A percentile compares a stretch with the other conserved stretches of the same genome.
Conservation (phyloP, 1,140 invertebrate genomes). For the Nephila pilipes region DNA sequence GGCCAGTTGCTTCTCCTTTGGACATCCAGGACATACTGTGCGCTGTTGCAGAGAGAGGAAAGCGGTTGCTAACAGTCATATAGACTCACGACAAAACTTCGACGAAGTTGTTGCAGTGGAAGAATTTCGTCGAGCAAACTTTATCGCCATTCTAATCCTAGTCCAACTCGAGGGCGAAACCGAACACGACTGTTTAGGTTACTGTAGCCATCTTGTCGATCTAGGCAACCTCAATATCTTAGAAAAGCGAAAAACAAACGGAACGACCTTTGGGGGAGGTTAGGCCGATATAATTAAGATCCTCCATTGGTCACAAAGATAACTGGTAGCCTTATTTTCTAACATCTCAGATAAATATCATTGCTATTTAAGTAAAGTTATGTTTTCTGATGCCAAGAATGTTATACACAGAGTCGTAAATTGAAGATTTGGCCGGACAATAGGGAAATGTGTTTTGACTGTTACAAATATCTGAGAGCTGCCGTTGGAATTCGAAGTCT, state of each 20-base stretch:
- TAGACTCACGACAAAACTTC: neutral
- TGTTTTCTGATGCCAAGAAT: neutral
- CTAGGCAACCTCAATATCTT: neutral
- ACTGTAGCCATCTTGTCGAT: neutral
- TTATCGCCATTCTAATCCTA: neutral
- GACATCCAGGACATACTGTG: neutral
- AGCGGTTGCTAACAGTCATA: neutral
- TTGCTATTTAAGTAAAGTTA: neutral
- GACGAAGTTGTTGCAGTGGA: neutral
- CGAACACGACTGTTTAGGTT: neutral
- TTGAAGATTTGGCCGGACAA: no score
- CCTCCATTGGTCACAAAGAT: neutral
- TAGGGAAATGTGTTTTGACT: neutral
- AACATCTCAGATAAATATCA: neutral
- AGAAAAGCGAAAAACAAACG: neutral
- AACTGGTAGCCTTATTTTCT: neutral
- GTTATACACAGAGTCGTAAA: neutral
- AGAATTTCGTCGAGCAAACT: neutral
- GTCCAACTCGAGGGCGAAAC: neutral
- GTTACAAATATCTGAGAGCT: neutral
- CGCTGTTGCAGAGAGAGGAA: conserved; percentile 35
- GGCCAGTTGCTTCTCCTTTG: conserved; percentile 25
- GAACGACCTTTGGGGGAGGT: neutral
- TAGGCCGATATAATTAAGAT: neutral
- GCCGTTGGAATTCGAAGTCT: conserved; percentile 32